Evolutionary conservation across 1,140 invertebrate genomes (phyloP), one percentile per base, ranked within the genome.

Genomic region (Camponotus vicinus): DNA sequence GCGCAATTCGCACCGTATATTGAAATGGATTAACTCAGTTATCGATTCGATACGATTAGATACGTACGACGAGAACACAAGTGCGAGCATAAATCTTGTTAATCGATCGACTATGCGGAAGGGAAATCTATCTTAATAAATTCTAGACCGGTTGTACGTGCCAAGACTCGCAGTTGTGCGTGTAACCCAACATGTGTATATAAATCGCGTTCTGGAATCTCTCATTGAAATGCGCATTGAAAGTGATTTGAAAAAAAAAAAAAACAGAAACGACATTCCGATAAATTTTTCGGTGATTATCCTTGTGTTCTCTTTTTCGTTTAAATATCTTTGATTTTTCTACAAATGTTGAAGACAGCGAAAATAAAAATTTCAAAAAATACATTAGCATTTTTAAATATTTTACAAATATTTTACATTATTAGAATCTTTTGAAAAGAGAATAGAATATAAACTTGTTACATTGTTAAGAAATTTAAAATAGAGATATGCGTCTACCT

Each of bases 81-180:
- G n/a, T 52, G 34, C 9, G 71, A 57, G 69, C 32, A 59, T 66
- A 77, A 88, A 86, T 64, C 64, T 55, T 7, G 84, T 89, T 90
- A 89, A 88, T 87, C 91, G 87, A 83, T 86, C 66, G 86, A 69
- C 77, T 90, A 93, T 89, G 91, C 92, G 92, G 92, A 92, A 92
- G 89, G 88, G 69, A 59, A 55, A 57, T n/a, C 87, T 86, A 90
- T 91, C 90, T 78, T 79, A 90, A 92, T 87, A 87, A 15, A 45
- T 92, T 93, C 92, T 92, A 91, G 89, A 92, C 87, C 82, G 79
- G 86, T 71, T 90, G 85, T 18, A 15, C 13, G 49, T 52, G 15
- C 89, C 73, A 86, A 88, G 84, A 79, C 27, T 7, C 40, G 70
- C 9, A 40, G n/a, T n/a, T 21, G n/a, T 52, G 11, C 3, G 3